phyloP scores from a whole-genome alignment of 2,888 invertebrate species.

The Tridacna gigas region DNA sequence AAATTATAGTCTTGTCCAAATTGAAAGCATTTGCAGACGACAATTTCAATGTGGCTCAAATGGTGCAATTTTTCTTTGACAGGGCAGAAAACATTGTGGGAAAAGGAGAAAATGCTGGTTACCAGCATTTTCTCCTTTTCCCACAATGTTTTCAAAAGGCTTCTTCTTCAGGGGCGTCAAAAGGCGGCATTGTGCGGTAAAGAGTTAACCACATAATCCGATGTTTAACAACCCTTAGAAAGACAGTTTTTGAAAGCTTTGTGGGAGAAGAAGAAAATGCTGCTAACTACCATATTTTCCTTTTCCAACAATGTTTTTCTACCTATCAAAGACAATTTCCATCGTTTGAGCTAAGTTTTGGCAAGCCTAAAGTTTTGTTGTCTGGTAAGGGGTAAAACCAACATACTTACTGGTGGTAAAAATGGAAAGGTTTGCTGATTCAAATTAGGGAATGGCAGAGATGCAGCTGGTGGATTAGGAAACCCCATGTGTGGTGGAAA shows the following conservation, averaged over 20 bases:
- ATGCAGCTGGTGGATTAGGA: constrained; percentile 40
- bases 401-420: constrained; percentile 54
- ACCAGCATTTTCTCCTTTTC: not conserved
- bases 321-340: not conserved
- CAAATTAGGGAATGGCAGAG: constrained; percentile 52
- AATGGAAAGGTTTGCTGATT: constrained; percentile 55
- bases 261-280: not conserved
- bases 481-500: constrained; percentile 50
- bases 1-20: not conserved
- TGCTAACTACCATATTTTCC: not conserved
- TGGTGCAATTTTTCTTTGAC: not conserved
- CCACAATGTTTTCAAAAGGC: not conserved
- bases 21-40: not conserved
- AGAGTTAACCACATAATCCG: not conserved
- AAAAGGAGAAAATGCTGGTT: not conserved
- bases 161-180: not conserved
- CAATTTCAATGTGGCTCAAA: not conserved
- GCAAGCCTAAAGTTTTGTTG: not conserved
- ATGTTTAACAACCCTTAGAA: not conserved
- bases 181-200: not conserved
- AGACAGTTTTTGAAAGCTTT: not conserved
- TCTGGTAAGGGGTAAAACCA: not conserved
- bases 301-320: constrained; percentile 8
- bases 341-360: not conserved
- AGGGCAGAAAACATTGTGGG: not conserved